Evolutionary conservation across 2,888 invertebrate genomes (phyloP), one percentile per base, ranked within the genome.

Genomic region (Dichetophora obliterata): DNA sequence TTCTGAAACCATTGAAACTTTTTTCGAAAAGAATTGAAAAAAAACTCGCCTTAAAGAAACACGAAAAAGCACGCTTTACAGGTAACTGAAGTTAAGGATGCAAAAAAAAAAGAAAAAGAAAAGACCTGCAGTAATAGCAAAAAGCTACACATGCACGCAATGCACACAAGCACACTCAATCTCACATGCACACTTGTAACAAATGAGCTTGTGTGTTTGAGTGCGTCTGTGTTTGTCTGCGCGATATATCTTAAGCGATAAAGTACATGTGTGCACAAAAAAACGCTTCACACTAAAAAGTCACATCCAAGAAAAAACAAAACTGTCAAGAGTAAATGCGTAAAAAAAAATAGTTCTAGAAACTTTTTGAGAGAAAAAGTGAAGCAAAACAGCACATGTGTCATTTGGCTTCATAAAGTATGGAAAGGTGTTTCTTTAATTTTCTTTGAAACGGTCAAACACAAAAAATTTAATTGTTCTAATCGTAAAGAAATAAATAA

Each of bases 201-300:
- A 43, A 37, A 19, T 24, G 16, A 22, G 22, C 27, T 68, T 68
- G 50, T 50, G 48, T 50, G 37, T 37, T 11, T 14, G 43, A 16
- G 24, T 37, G 19, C 16, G 63, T 65, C 9, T 3, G 34, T 65
- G 37, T 27, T 24, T 31, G 70, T 34, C 63, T 73, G 31, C 16
- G 6, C 50, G 43, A 37, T 50, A 73, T 73, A 52, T 50, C 63
- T 37, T 31, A n/a, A 16, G 61, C 73, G 43, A 50, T 73, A 73
- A 73, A 73, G 52, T 63, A 16, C 73, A 73, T 43, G 73, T 73
- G 73, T 34, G 71, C 59, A 31, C 34, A 9, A 48, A 8, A 3
- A 43, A 24, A 54, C 34, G 22, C 57, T 6, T 43, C 57, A 19
- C 5, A 71, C 54, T n/a, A 57, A 71, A 57, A 43, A 71, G 43